phyloP scores from a whole-genome alignment of 2,113 vertebrate genomes.

The Atlantisia rogersi region DNA sequence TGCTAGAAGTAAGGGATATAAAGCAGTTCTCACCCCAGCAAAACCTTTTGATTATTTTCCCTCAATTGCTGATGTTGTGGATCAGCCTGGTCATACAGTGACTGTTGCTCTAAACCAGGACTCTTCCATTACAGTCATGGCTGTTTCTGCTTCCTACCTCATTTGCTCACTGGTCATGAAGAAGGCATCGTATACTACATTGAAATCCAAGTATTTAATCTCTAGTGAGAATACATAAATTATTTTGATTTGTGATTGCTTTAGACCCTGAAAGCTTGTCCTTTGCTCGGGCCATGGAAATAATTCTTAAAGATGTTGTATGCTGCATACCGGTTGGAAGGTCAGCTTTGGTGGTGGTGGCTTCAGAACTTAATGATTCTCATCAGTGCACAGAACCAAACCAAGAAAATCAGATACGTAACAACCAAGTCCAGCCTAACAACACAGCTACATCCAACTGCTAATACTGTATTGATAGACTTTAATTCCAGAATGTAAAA shows the following conservation, averaged over 20 bases:
- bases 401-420: not conserved
- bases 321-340: not conserved
- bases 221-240: not conserved
- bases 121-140: not conserved
- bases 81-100: not conserved
- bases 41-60: not conserved
- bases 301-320: not conserved
- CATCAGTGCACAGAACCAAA: not conserved
- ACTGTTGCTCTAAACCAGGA: not conserved
- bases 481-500: constrained; percentile 21
- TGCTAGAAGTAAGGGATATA: not conserved
- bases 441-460: not conserved
- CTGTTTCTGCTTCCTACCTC: not conserved
- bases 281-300: not conserved
- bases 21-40: not conserved
- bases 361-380: not conserved
- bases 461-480: not conserved
- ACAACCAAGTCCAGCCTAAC: not conserved
- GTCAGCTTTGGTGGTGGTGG: not conserved
- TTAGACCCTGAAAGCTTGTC: not conserved
- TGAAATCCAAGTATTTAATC: not conserved
- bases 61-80: not conserved
- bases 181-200: not conserved
- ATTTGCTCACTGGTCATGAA: not conserved
- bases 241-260: not conserved